These are phyloP conservation scores for Herpailurus yagouaroundi DNA, from an alignment of 2,113 vertebrate genomes.

Conservation along the genomic window DNA sequence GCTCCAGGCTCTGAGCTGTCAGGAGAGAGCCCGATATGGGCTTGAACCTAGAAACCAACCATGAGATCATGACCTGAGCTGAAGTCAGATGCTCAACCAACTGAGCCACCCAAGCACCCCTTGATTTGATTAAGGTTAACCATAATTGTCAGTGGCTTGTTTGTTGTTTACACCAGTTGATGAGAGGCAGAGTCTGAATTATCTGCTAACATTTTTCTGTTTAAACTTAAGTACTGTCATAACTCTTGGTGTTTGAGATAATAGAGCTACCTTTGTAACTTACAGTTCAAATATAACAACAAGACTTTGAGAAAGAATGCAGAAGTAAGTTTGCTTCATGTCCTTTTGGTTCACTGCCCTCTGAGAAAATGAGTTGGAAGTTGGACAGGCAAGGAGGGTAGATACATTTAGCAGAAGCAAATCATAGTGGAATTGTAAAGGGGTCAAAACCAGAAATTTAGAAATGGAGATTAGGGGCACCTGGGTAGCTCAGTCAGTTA, in stretches of 20 bases:
- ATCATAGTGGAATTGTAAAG: neutral
- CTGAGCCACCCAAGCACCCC: too few relatives aligned
- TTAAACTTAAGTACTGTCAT: neutral
- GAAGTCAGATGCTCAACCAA: too few relatives aligned
- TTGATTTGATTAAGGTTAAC: neutral
- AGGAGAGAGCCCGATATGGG: too few relatives aligned
- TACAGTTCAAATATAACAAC: neutral
- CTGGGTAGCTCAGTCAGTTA: neutral
- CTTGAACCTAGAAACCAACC: too few relatives aligned
- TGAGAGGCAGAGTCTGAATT: neutral
- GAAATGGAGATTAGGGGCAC: neutral
- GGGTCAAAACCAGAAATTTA: neutral
- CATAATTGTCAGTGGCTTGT: neutral
- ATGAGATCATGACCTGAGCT: too few relatives aligned
- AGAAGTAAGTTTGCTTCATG: neutral
- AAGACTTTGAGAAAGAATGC: neutral
- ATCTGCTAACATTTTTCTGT: conserved; percentile 1
- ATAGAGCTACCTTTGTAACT: neutral
- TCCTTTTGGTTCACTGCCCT: neutral
- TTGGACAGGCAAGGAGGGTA: neutral
- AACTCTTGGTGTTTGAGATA: neutral
- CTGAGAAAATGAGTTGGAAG: conserved; percentile 17
- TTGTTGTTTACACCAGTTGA: neutral
- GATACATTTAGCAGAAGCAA: neutral
- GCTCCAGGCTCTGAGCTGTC: too few relatives aligned